A percentile compares a stretch with the other conserved stretches of the same genome.
These are phyloP conservation scores for Atlantisia rogersi DNA, from an alignment of 2,113 vertebrate genomes.

Conservation along the genomic window DNA sequence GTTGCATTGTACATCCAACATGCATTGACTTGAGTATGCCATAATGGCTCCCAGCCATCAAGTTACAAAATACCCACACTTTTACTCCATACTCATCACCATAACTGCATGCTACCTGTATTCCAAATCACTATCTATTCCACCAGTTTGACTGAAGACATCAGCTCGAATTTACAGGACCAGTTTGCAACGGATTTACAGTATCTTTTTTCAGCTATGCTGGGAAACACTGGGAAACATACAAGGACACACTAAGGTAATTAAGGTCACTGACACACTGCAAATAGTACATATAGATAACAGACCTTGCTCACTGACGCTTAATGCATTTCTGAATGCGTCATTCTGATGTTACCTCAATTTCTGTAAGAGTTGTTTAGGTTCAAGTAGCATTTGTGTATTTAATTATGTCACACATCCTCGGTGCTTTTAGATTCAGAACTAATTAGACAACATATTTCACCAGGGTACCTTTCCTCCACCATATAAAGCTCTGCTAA, in stretches of 20 bases:
- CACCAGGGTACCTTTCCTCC: slow-evolving; percentile 7
- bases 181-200: neutral
- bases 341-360: neutral
- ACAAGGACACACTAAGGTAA: neutral
- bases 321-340: neutral
- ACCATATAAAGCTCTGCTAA: slow-evolving; percentile 7
- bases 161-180: neutral
- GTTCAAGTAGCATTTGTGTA: slow-evolving; percentile 9
- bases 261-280: neutral
- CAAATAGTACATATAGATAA: neutral
- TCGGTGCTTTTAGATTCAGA: slow-evolving; percentile 45
- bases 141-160: neutral
- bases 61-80: neutral
- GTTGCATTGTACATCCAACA: neutral
- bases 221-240: neutral
- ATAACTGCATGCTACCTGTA: neutral
- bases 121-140: neutral
- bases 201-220: neutral
- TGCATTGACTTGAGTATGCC: neutral
- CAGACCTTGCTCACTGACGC: neutral
- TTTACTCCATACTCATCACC: neutral
- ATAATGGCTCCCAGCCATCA: neutral
- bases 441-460: slow-evolving; percentile 55
- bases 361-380: slow-evolving; percentile 32
- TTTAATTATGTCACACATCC: slow-evolving; percentile 52